Conservation (phyloP, 1,140 invertebrate genomes). For the Sipha flava region DNA sequence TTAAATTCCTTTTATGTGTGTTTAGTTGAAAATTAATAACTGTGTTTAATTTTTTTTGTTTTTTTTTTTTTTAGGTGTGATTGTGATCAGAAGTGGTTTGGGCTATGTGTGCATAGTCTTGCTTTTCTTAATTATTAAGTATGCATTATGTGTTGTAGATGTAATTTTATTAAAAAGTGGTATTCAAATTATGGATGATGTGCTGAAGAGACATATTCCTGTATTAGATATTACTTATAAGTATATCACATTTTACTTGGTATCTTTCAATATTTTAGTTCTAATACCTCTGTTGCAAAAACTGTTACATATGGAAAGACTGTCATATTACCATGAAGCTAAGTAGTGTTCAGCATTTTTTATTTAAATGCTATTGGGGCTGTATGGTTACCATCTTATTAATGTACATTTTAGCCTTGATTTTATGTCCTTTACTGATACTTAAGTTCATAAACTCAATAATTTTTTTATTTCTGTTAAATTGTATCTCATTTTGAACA, state of each 20-base stretch:
- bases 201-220: not conserved
- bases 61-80: conserved; percentile 43
- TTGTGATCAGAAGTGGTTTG: conserved; percentile 59
- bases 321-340: conserved; percentile 71
- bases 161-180: conserved; percentile 54
- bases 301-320: conserved; percentile 63
- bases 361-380: not conserved
- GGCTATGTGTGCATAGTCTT: conserved; percentile 67
- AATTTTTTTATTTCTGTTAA: not conserved
- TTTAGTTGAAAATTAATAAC: conserved; percentile 24
- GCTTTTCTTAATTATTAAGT: conserved; percentile 59
- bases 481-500: not conserved
- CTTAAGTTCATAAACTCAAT: not conserved
- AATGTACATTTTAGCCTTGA: not conserved
- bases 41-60: conserved; percentile 5
- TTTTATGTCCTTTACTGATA: not conserved
- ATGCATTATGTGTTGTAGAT: conserved; percentile 53
- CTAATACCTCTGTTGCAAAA: conserved; percentile 69
- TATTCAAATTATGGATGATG: conserved; percentile 49
- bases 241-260: conserved; percentile 64
- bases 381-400: not conserved
- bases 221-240: conserved; percentile 66
- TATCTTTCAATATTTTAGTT: conserved; percentile 67
- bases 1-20: no score
- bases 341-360: not conserved